Evolutionary conservation across 2,888 invertebrate genomes (phyloP).

Genomic region (Plagodis dolabraria): DNA sequence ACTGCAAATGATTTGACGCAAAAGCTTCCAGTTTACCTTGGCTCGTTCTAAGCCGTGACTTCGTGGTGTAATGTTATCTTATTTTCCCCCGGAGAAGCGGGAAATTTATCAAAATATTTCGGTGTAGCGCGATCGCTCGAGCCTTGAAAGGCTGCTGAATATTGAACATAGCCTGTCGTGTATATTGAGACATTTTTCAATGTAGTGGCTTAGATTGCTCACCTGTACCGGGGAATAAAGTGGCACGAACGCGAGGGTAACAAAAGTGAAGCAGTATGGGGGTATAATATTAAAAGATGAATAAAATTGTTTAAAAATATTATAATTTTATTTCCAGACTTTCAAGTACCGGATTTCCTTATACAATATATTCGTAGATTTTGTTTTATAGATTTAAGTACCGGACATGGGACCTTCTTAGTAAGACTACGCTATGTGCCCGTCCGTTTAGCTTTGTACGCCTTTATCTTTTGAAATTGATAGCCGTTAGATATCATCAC

Average conservation of each 20-base stretch:
- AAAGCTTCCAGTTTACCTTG: background rate
- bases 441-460: too few relatives aligned
- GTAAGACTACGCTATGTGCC: too few relatives aligned
- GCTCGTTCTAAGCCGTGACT: background rate
- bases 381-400: too few relatives aligned
- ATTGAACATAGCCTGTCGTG: constrained; percentile 5
- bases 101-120: constrained; percentile 22
- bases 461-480: too few relatives aligned
- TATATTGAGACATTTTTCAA: constrained; percentile 11
- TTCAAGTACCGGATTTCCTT: too few relatives aligned
- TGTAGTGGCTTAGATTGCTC: constrained; percentile 1
- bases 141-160: constrained; percentile 5
- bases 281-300: too few relatives aligned
- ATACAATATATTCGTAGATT: too few relatives aligned
- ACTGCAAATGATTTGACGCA: background rate
- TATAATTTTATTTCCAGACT: too few relatives aligned
- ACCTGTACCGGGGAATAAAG: background rate
- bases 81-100: constrained; percentile 11
- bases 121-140: constrained; percentile 1
- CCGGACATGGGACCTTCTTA: too few relatives aligned
- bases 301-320: too few relatives aligned
- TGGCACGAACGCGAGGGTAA: background rate
- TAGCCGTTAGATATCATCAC: too few relatives aligned
- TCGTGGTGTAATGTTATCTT: constrained; percentile 5
- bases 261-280: too few relatives aligned